Percentiles rank a stretch among this genome's conserved stretches.
These are phyloP conservation scores for Steinernema khuongi DNA, from an alignment of 1,140 invertebrate genomes.

Conservation along the genomic window DNA sequence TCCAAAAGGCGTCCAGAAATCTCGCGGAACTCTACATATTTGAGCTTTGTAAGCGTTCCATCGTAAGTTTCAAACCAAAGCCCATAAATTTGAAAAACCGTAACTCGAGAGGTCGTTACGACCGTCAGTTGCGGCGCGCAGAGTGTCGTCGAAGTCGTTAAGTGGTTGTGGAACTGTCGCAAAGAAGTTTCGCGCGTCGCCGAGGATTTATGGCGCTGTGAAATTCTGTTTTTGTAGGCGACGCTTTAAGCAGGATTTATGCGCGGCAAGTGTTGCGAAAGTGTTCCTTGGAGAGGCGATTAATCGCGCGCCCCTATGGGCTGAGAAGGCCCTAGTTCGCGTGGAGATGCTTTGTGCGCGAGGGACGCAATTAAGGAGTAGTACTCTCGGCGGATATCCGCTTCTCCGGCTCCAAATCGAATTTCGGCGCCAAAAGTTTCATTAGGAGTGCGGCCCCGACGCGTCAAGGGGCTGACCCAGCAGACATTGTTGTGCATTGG, in stretches of 20 bases:
- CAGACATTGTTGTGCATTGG: background rate
- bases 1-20: no score
- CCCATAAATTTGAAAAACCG: no score
- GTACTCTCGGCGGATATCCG: constrained; percentile 9
- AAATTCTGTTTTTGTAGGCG: constrained; percentile 7
- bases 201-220: background rate
- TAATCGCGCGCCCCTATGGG: background rate
- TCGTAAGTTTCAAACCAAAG: no score
- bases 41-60: no score
- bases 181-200: background rate
- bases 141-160: background rate
- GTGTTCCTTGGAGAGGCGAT: background rate
- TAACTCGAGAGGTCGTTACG: no score
- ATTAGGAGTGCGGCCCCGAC: background rate
- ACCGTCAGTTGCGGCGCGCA: background rate
- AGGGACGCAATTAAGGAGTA: constrained; percentile 12
- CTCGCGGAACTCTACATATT: no score
- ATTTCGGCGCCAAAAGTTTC: constrained; percentile 7
- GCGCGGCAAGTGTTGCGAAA: background rate
- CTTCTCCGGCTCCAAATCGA: background rate
- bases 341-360: no score
- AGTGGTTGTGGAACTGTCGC: background rate
- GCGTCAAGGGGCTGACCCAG: background rate
- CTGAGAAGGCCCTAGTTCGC: no score
- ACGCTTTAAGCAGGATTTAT: background rate